A percentile compares a stretch with the other conserved stretches of the same genome.
Conservation (phyloP, 2,113 vertebrate species). For the Heteronetta atricapilla region DNA sequence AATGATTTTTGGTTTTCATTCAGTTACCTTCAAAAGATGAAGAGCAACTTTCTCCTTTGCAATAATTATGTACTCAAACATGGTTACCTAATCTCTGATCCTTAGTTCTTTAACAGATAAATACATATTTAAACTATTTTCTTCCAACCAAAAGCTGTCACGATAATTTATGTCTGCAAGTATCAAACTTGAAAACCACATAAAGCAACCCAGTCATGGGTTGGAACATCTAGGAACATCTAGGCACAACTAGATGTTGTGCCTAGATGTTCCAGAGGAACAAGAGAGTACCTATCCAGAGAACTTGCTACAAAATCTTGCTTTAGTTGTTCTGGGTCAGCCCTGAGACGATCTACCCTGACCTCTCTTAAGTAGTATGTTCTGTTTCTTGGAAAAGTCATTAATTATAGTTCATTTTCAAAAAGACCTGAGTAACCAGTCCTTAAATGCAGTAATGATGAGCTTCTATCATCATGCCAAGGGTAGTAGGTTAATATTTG, state of each 20-base stretch:
- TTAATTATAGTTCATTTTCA: not conserved
- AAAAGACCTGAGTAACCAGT: not conserved
- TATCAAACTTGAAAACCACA: not conserved
- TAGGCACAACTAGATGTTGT: too few relatives aligned
- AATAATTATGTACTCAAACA: not conserved
- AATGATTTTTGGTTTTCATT: not conserved
- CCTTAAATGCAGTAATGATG: not conserved
- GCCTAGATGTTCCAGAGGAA: not conserved
- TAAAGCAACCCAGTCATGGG: not conserved
- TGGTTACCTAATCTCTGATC: not conserved
- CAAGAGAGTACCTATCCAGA: not conserved
- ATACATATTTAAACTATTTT: not conserved
- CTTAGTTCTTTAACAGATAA: not conserved
- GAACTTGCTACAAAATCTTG: not conserved
- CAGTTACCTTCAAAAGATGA: not conserved
- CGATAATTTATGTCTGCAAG: not conserved
- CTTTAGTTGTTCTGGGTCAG: not conserved
- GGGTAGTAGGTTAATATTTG: not conserved
- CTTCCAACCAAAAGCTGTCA: not conserved
- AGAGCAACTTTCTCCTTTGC: not conserved
- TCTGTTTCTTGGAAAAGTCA: not conserved
- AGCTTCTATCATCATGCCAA: not conserved
- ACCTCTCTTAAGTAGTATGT: rapidly evolving
- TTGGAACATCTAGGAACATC: not conserved
- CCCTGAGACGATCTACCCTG: not conserved